Evolutionary conservation across 1,140 invertebrate species (phyloP).

Genomic region (Plectus sambesii): DNA sequence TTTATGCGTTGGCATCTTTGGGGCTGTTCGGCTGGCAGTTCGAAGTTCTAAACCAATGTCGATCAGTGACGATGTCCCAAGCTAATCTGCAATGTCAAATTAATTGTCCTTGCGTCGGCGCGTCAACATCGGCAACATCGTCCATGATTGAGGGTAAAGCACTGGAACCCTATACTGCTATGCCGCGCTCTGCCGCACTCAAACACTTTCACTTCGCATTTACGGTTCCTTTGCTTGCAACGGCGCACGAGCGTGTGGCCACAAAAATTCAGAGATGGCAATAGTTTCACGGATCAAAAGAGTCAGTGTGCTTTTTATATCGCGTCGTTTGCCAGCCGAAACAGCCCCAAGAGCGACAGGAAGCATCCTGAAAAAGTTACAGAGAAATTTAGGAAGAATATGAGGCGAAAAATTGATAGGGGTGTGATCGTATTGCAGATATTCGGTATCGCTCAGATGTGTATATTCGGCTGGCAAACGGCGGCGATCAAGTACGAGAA

Average conservation of each 20-base stretch:
- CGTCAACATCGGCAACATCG: conserved; percentile 41
- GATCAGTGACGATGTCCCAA: conserved; percentile 42
- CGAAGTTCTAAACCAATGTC: conserved; percentile 34
- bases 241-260: too few species aligned
- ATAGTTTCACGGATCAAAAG: conserved; percentile 1
- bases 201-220: conserved; percentile 5
- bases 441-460: conserved; percentile 38
- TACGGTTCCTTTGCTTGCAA: conserved; percentile 4
- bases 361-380: not conserved
- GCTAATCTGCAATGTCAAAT: conserved; percentile 45
- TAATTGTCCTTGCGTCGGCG: conserved; percentile 44
- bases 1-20: conserved; percentile 39
- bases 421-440: conserved; percentile 26
- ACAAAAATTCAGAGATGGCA: not conserved
- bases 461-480: conserved; percentile 44
- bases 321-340: conserved; percentile 8
- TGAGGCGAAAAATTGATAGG: too few species aligned
- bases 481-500: conserved; percentile 45
- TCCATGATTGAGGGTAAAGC: conserved; percentile 40
- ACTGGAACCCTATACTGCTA: not conserved
- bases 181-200: conserved; percentile 4
- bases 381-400: too few species aligned
- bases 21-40: conserved; percentile 42
- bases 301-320: conserved; percentile 7
- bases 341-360: conserved; percentile 4